A percentile compares a stretch with the other conserved stretches of the same genome.
phyloP scores from a whole-genome alignment of 2,113 vertebrate genomes.

The Eclectus roratus region DNA sequence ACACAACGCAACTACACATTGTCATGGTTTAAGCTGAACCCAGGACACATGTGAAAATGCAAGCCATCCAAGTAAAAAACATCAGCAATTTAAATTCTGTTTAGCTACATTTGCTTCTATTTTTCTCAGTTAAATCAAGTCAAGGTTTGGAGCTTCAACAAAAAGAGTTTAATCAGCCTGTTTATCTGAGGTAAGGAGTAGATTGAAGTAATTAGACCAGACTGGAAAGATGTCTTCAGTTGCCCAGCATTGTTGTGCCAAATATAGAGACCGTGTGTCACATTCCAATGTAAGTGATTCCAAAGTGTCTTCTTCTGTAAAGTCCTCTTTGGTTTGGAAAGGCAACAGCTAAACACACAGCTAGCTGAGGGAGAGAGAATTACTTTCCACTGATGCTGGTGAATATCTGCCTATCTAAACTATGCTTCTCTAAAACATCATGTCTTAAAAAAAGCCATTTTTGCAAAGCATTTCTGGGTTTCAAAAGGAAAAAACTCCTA shows the following conservation, averaged over 20 bases:
- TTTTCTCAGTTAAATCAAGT: not conserved
- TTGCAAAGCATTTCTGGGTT: not conserved
- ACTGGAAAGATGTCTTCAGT: not conserved
- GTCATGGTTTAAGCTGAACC: too few relatives aligned
- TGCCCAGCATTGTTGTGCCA: slow-evolving; percentile 5
- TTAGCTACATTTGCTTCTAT: not conserved
- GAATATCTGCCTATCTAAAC: not conserved
- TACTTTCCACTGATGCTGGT: not conserved
- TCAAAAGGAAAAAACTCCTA: not conserved
- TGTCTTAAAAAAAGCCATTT: not conserved
- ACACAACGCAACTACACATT: not conserved
- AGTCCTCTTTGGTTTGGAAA: not conserved
- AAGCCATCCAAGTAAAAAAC: not conserved
- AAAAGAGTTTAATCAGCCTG: not conserved
- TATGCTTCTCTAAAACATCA: not conserved
- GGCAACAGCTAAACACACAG: not conserved
- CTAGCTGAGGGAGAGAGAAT: not conserved
- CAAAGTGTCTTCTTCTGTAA: not conserved
- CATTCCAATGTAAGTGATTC: not conserved
- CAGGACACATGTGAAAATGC: not conserved
- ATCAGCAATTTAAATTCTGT: not conserved
- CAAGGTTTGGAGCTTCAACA: not conserved
- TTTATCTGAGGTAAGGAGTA: not conserved
- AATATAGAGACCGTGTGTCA: slow-evolving; percentile 2
- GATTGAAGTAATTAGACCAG: not conserved